These are phyloP conservation scores for Camponotus floridanus DNA, from an alignment of 1,140 invertebrate genomes.

Conservation along the genomic window DNA sequence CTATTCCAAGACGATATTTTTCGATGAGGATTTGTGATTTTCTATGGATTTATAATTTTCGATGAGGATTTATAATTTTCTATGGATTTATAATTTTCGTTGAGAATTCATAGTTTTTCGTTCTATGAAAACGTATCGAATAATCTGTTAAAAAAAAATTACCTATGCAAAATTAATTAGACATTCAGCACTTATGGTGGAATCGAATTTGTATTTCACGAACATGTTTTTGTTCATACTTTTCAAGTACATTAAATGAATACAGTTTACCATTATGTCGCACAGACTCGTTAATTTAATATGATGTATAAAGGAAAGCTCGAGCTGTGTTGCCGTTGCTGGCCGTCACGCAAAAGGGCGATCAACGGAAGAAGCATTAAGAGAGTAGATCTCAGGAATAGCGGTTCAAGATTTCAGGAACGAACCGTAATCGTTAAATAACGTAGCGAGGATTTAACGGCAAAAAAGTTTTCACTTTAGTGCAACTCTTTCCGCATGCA, in stretches of 20 bases:
- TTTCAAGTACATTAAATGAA: slow-evolving; percentile 8
- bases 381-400: slow-evolving; percentile 55
- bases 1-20: background rate
- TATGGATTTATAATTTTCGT: too few species aligned
- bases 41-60: too few species aligned
- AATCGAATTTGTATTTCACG: background rate
- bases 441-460: background rate
- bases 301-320: slow-evolving; percentile 27
- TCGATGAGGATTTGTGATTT: too few species aligned
- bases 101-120: background rate
- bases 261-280: slow-evolving; percentile 49
- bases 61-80: background rate
- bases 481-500: background rate
- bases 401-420: slow-evolving; percentile 60
- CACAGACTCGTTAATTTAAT: slow-evolving; percentile 40
- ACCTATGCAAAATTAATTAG: background rate
- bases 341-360: slow-evolving; percentile 43
- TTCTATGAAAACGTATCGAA: background rate
- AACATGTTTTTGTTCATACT: background rate
- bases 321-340: slow-evolving; percentile 1
- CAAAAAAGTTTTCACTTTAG: slow-evolving; percentile 1
- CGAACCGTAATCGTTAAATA: background rate
- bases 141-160: background rate
- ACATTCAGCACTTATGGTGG: background rate
- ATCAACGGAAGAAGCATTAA: slow-evolving; percentile 64